A percentile compares a stretch with the other conserved stretches of the same genome.
These are phyloP conservation scores for Sicus ferrugineus DNA, from an alignment of 2,888 invertebrate species.

Conservation along the genomic window DNA sequence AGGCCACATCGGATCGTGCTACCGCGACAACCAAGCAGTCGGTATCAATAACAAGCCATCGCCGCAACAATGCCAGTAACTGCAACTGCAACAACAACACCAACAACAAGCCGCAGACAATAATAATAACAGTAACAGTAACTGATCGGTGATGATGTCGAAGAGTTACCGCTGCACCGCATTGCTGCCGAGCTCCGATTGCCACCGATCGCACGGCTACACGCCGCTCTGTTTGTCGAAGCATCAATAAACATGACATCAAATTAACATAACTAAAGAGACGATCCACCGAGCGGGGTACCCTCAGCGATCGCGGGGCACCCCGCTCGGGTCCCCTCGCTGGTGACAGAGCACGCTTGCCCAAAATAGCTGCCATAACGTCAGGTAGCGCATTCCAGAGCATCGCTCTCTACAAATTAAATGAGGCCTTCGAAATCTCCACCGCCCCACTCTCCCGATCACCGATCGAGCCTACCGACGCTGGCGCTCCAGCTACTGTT, in stretches of 20 bases:
- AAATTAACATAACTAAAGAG: constrained; percentile 32
- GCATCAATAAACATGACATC: constrained; percentile 28
- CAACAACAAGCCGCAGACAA: constrained; percentile 41
- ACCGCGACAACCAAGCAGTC: not conserved
- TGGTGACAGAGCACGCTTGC: not conserved
- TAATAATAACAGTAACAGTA: constrained; percentile 7
- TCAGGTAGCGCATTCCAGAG: constrained; percentile 39
- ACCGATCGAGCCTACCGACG: not conserved
- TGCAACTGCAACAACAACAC: constrained; percentile 34
- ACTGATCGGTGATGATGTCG: not conserved
- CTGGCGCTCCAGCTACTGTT: constrained; percentile 3
- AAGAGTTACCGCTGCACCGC: not conserved
- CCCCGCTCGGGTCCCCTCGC: not conserved
- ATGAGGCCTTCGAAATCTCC: constrained; percentile 16
- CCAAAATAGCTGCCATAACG: constrained; percentile 30
- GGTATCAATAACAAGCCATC: constrained; percentile 23
- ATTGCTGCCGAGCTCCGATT: not conserved
- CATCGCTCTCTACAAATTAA: constrained; percentile 32
- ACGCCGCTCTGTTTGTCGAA: not conserved
- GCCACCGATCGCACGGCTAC: not conserved
- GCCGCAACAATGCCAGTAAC: constrained; percentile 22
- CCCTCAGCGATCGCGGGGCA: not conserved
- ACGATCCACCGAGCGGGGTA: not conserved
- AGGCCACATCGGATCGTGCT: not conserved
- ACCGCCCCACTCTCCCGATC: not conserved